Base-by-base conservation (phyloP, 2,797 vertebrate genomes). In the Sebastiscus albofasciatus region DNA sequence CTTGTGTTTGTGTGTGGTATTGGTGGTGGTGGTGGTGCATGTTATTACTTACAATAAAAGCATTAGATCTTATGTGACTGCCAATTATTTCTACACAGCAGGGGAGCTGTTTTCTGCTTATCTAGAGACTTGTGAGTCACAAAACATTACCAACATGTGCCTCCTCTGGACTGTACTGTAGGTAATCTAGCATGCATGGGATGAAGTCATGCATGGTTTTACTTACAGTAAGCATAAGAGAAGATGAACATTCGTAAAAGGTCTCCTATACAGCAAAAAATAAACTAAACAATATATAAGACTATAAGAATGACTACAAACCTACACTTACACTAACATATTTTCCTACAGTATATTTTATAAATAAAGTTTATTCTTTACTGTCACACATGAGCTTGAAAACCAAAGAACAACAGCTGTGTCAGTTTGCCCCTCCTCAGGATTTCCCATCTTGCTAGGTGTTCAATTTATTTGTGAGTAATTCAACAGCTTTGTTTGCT, bases 11-110 rank as follows among this genome's bases (percentile, higher is more conserved):
- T 79, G 33, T 72, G 80, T 27, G 22, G 29, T 54, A 24, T 34
- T 76, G 22, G 4, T 33, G 56, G 27, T 46, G 20, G 20, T 49
- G 68, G 6, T 16, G 62, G 46, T 72, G 73, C 54, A 42, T 61
- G 18, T 16, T 34, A 13, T 69, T 72, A 49, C 20, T 79, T 75
- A 72, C 42, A 83, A 64, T 56, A 12, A 14, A 77, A 72, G 22
- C 24, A 52, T 34, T 39, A 56, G 6, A 46, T 34, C 22, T 39
- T 52, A 27, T 60, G 20, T 29, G 27, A 36, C 62, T 81, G 27
- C 26, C 52, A 58, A 65, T 73, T 36, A 70, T 70, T 75, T 72
- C 5, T 24, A 12, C 60, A 67, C 52, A 55, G 65, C 13, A 36
- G 64, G 24, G 36, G 61, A 14, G 5, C 33, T 60, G 27, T 70